Evolutionary conservation across 2,113 vertebrate species (phyloP).

Genomic region (human): DNA sequence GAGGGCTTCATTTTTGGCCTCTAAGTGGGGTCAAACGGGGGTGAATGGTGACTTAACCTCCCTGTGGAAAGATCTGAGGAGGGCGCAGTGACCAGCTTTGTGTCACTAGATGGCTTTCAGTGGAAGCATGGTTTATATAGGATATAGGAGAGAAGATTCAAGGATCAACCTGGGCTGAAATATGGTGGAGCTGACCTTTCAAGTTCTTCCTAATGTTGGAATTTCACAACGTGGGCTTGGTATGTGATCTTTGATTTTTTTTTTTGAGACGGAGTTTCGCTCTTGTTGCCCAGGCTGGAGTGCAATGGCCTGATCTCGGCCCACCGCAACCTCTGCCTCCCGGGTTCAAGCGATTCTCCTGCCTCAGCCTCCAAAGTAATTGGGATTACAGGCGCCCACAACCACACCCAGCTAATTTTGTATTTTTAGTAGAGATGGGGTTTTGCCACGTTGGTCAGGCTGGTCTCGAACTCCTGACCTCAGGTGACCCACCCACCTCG

Average conservation of each 20-base stretch:
- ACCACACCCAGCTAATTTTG: too few species aligned
- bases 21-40: background rate
- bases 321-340: too few species aligned
- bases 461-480: too few species aligned
- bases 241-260: background rate
- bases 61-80: background rate
- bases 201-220: background rate
- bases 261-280: too few species aligned
- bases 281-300: too few species aligned
- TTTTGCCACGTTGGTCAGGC: too few species aligned
- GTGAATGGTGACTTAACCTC: background rate
- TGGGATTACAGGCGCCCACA: too few species aligned
- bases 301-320: too few species aligned
- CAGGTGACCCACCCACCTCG: too few species aligned
- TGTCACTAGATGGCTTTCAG: background rate
- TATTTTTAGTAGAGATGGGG: too few species aligned
- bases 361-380: too few species aligned
- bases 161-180: background rate
- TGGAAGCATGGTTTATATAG: background rate
- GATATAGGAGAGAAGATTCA: background rate
- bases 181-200: background rate
- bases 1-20: background rate
- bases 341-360: too few species aligned
- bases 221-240: background rate
- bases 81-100: background rate